Base-by-base conservation (phyloP, 2,113 vertebrate genomes). In the Salvelinus fontinalis region DNA sequence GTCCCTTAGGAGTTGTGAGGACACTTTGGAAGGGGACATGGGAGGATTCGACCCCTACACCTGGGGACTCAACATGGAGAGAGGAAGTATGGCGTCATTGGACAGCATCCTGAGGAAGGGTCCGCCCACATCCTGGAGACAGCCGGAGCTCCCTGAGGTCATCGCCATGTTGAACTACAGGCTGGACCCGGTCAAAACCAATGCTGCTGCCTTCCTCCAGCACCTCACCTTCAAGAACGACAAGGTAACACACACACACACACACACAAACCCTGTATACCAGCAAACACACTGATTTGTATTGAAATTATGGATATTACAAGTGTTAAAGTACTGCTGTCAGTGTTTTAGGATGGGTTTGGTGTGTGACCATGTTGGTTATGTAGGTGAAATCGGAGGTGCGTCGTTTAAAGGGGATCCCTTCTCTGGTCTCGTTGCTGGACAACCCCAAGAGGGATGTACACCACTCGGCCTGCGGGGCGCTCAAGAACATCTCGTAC, bases 161-260 rank as follows among this genome's bases (percentile, higher is more conserved):
- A 97, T 99, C 0, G 96, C 97, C 82, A 98, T 99, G 97, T 92
- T 99, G 60, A 97, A 94, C 73, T 99, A 97, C 88, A 95, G 96
- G 0, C 83, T 99, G 83, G 98, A 99, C 1, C 94, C 98, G 0
- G 97, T 99, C 80, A 98, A 96, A 87, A 96, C 95, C 86, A 99
- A 99, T 0, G 98, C 98, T 0, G 98, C 98, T 0, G 97, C 98
- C 1, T 99, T 95, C 81, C 93, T 99, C 81, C 98, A 99, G 83
- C 97, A 99, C 83, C 92, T 99, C 81, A 98, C 97, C 65, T 99
- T 95, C 85, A 97, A 96, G 70, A 99, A 99, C 0, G 98, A 99
- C 88, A 97, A 98, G 90, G 94, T 95, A 64, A 34, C 34, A 34
- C 34, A 34, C 34, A 72, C 7, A 2, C 18, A 31, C 5, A 72